phyloP scores from a whole-genome alignment of 2,113 vertebrate genomes.

The Bos javanicus region DNA sequence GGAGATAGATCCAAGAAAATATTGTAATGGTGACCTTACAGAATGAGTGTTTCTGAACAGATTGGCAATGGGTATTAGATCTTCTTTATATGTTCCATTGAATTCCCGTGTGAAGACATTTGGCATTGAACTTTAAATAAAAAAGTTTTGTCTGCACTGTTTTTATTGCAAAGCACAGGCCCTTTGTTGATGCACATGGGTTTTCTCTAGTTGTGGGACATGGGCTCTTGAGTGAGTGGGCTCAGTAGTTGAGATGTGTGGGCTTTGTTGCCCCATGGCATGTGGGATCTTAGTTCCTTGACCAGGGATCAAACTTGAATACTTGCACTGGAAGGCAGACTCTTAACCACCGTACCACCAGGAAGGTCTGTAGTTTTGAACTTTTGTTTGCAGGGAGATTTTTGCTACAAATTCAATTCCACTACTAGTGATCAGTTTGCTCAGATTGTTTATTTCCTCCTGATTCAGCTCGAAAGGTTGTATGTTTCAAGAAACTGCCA shows the following conservation, averaged over 20 bases:
- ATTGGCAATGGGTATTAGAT: background rate
- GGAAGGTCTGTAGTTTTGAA: background rate
- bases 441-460: background rate
- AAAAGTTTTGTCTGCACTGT: background rate
- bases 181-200: background rate
- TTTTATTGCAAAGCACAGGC: background rate
- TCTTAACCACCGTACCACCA: background rate
- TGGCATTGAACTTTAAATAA: background rate
- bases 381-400: background rate
- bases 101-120: background rate
- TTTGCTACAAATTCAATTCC: background rate
- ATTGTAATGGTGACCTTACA: background rate
- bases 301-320: background rate
- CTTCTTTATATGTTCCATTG: background rate
- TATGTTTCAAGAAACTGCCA: background rate
- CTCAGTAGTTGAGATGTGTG: background rate
- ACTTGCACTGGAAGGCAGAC: background rate
- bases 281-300: background rate
- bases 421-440: background rate
- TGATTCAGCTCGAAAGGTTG: background rate
- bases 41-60: background rate
- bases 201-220: background rate
- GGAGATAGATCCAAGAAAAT: background rate
- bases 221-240: background rate
- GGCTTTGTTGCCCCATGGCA: background rate